Conservation (phyloP, 2,113 vertebrate species). For the Pterocles gutturalis region DNA sequence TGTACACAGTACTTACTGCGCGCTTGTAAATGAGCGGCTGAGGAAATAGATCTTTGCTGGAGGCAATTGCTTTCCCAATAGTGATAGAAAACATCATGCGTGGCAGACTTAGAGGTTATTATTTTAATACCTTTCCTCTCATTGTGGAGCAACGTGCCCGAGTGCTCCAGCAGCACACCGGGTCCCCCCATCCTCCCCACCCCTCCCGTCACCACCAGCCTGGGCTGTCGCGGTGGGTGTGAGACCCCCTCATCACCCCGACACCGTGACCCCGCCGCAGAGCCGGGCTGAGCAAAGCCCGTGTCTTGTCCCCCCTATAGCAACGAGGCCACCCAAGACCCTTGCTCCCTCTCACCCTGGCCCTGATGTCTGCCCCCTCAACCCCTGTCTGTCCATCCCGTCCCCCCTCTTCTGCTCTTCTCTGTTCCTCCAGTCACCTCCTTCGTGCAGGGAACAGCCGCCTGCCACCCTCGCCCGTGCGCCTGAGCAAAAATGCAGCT, state of each 20-base stretch:
- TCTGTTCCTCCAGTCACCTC: not conserved
- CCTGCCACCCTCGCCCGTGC: fast-evolving
- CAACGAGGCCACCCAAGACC: fast-evolving
- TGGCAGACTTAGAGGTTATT: conserved; percentile 22
- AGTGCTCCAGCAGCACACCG: fast-evolving
- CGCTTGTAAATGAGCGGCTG: conserved; percentile 3
- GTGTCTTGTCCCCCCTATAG: fast-evolving
- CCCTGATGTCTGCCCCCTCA: not conserved
- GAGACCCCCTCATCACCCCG: fast-evolving
- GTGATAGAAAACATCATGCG: conserved; percentile 22
- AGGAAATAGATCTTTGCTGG: conserved; percentile 68
- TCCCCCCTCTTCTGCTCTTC: not conserved
- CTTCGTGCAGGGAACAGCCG: fast-evolving
- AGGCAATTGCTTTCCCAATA: conserved; percentile 63
- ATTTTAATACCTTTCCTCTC: conserved; percentile 6
- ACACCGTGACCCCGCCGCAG: fast-evolving
- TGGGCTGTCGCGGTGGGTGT: not conserved
- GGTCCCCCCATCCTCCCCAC: not conserved
- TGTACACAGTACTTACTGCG: not conserved
- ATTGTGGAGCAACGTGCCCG: fast-evolving
- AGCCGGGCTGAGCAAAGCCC: not conserved
- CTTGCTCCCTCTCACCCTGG: not conserved
- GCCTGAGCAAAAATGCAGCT: not conserved
- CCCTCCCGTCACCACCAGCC: fast-evolving
- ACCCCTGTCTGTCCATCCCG: fast-evolving